These are phyloP conservation scores for Spodoptera litura DNA, from an alignment of 1,140 invertebrate species.

Conservation along the genomic window DNA sequence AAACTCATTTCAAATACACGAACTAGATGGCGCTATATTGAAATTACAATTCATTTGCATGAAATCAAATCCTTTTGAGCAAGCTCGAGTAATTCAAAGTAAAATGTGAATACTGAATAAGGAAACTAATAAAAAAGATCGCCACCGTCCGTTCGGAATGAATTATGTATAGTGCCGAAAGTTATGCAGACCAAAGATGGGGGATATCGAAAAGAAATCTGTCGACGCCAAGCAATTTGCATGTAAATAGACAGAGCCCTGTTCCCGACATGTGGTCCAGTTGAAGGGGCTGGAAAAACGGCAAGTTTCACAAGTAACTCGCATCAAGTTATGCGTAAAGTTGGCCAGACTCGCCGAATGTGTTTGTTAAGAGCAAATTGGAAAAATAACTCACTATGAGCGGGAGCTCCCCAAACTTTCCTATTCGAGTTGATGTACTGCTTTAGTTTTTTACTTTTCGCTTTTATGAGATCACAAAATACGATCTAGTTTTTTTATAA, in stretches of 20 bases:
- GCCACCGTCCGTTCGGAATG: constrained; percentile 44
- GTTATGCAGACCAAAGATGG: constrained; percentile 46
- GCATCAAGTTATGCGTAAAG: constrained; percentile 69
- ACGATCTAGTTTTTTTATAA: background rate
- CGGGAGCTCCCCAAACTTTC: constrained; percentile 28
- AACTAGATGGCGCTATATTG: constrained; percentile 48
- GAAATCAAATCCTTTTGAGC: constrained; percentile 26
- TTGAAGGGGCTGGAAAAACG: constrained; percentile 51
- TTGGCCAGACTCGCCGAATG: constrained; percentile 53
- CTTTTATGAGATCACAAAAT: constrained; percentile 34
- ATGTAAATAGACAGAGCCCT: constrained; percentile 62
- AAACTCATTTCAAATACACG: constrained; percentile 23
- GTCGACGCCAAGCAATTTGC: constrained; percentile 59
- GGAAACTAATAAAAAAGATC: constrained; percentile 50
- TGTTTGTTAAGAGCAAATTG: constrained; percentile 67
- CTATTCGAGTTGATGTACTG: constrained; percentile 59
- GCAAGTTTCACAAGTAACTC: constrained; percentile 49
- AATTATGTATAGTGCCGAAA: constrained; percentile 56
- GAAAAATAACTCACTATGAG: constrained; percentile 61
- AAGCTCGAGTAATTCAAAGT: constrained; percentile 5
- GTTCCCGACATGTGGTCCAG: constrained; percentile 61
- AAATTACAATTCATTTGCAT: constrained; percentile 32
- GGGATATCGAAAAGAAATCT: constrained; percentile 50
- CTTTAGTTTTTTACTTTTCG: constrained; percentile 57
- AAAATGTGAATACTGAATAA: constrained; percentile 38